Conservation (phyloP, 2,797 vertebrate species). For the Cygnus olor region DNA sequence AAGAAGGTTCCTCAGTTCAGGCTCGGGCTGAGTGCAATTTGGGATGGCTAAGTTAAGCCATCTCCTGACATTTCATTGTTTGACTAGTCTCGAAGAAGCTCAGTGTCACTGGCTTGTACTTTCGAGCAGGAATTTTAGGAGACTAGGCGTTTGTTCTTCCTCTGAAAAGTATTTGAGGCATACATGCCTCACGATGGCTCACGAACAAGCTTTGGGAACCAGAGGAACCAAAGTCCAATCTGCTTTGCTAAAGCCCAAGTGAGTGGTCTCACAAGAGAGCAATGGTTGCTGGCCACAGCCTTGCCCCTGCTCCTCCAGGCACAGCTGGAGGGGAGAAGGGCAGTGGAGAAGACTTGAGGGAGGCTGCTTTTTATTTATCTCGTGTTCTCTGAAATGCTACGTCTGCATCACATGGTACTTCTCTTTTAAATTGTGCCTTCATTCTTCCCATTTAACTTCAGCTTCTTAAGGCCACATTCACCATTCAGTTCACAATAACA, state of each 20-base stretch:
- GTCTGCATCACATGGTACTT: fast-evolving
- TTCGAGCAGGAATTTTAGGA: neutral
- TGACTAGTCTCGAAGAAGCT: neutral
- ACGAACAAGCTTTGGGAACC: neutral
- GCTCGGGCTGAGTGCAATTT: neutral
- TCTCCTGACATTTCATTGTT: neutral
- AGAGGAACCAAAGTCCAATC: neutral
- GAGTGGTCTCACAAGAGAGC: neutral
- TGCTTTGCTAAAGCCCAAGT: neutral
- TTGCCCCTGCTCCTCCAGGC: fast-evolving
- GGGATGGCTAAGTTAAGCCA: neutral
- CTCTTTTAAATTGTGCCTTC: neutral
- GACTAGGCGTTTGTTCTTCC: neutral
- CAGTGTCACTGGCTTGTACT: neutral
- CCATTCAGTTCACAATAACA: neutral
- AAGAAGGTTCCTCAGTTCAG: conserved; percentile 24
- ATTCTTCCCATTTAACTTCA: neutral
- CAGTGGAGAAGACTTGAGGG: neutral
- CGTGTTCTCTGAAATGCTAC: neutral
- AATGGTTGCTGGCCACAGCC: neutral
- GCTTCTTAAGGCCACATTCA: fast-evolving
- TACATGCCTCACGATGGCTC: neutral
- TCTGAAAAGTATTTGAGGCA: neutral
- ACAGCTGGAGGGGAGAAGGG: neutral
- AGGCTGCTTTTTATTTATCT: neutral